Conservation (phyloP, 2,113 vertebrate species). For the Pyxicephalus adspersus region DNA sequence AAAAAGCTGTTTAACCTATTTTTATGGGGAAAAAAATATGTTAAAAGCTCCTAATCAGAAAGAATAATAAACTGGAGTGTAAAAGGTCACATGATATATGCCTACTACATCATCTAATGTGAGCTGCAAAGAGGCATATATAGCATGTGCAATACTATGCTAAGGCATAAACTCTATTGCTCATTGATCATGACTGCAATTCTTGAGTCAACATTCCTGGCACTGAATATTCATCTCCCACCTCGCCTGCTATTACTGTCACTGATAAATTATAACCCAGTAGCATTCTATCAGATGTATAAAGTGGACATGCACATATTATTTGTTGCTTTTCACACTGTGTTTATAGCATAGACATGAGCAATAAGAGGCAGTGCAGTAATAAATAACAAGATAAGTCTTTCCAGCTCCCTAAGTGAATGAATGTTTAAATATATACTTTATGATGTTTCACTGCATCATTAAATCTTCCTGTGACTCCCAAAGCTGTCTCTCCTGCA, state of each 20-base stretch:
- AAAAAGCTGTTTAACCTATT: neutral
- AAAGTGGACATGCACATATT: constrained; percentile 32
- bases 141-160: constrained; percentile 25
- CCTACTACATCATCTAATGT: constrained; percentile 7
- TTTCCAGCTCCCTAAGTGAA: constrained; percentile 20
- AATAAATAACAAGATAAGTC: constrained; percentile 31
- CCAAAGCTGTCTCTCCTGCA: neutral
- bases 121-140: constrained; percentile 10
- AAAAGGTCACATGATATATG: constrained; percentile 1
- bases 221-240: constrained; percentile 50
- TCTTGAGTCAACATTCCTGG: constrained; percentile 28
- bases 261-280: constrained; percentile 38
- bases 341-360: constrained; percentile 45
- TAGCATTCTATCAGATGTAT: constrained; percentile 40
- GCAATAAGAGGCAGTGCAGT: constrained; percentile 34
- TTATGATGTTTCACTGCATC: constrained; percentile 31
- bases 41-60: neutral
- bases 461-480: constrained; percentile 16
- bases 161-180: constrained; percentile 35
- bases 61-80: neutral
- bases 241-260: constrained; percentile 42
- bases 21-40: neutral
- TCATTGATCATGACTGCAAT: constrained; percentile 43
- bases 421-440: constrained; percentile 24
- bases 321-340: constrained; percentile 33